These are phyloP conservation scores for Blomia tropicalis DNA, from an alignment of 2,888 invertebrate species.

Conservation along the genomic window DNA sequence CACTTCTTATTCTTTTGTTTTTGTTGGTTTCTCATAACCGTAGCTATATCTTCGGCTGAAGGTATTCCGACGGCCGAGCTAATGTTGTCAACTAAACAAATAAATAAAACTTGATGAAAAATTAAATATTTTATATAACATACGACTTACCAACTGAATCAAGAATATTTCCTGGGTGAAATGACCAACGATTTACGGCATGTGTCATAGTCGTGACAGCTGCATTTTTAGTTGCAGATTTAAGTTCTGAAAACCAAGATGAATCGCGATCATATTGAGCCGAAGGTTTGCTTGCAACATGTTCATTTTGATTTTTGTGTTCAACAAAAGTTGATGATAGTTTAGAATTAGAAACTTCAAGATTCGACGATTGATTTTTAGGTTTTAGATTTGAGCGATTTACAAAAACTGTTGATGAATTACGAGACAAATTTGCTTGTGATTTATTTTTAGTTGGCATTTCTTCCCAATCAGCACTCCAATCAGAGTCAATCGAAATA, in stretches of 20 bases:
- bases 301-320: neutral
- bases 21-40: slow-evolving; percentile 10
- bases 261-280: neutral
- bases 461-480: neutral
- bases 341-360: neutral
- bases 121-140: neutral
- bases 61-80: neutral
- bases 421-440: neutral
- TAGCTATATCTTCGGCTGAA: slow-evolving; percentile 14
- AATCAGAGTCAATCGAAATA: neutral
- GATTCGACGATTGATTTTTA: neutral
- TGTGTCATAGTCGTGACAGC: slow-evolving; percentile 4
- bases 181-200: slow-evolving; percentile 6
- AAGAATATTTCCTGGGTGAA: neutral
- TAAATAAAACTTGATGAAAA: neutral
- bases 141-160: slow-evolving; percentile 4
- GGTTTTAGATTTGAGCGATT: neutral
- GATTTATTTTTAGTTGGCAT: neutral
- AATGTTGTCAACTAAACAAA: slow-evolving; percentile 5
- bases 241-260: neutral
- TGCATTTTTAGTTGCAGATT: neutral
- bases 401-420: neutral
- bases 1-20: neutral
- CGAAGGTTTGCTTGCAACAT: neutral
- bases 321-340: neutral